phyloP scores from a whole-genome alignment of 2,888 invertebrate species.

The Temnothorax rugatulus region DNA sequence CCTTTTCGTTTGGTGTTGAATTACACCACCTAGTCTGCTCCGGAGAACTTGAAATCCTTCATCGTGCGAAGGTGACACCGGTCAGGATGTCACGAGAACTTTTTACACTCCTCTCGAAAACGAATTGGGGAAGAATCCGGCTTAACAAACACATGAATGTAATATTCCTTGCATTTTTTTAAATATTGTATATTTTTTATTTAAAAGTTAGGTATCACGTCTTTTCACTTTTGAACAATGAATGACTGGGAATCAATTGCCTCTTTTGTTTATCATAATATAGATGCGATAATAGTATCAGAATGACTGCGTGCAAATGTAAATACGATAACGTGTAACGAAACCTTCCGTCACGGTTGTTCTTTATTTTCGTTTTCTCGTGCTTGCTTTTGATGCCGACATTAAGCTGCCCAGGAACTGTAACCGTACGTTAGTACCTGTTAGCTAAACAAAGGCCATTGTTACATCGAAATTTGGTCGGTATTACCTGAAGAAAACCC shows the following conservation, averaged over 20 bases:
- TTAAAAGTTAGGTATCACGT: not conserved
- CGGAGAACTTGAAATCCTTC: slow-evolving; percentile 45
- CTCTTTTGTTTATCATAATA: not conserved
- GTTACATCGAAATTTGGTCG: slow-evolving; percentile 81
- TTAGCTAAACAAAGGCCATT: slow-evolving; percentile 77
- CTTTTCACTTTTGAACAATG: not conserved
- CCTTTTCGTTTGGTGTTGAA: slow-evolving; percentile 66
- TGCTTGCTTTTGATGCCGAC: slow-evolving; percentile 59
- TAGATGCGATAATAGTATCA: not conserved
- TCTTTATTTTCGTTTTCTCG: slow-evolving; percentile 33
- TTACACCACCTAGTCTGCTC: slow-evolving; percentile 56
- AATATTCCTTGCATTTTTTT: slow-evolving; percentile 1
- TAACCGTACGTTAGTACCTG: slow-evolving; percentile 62
- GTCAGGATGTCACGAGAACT: slow-evolving; percentile 59
- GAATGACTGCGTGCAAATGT: slow-evolving; percentile 60
- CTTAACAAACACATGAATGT: not conserved
- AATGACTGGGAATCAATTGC: not conserved
- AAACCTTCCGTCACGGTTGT: slow-evolving; percentile 60
- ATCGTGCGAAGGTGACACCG: slow-evolving; percentile 60
- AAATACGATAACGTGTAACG: slow-evolving; percentile 65
- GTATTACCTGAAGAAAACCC: slow-evolving; percentile 76
- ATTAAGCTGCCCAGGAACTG: slow-evolving; percentile 43
- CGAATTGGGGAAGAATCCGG: not conserved
- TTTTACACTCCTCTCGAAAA: slow-evolving; percentile 29
- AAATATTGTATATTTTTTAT: not conserved